phyloP scores from a whole-genome alignment of 2,113 vertebrate genomes.

The Pedetes capensis region DNA sequence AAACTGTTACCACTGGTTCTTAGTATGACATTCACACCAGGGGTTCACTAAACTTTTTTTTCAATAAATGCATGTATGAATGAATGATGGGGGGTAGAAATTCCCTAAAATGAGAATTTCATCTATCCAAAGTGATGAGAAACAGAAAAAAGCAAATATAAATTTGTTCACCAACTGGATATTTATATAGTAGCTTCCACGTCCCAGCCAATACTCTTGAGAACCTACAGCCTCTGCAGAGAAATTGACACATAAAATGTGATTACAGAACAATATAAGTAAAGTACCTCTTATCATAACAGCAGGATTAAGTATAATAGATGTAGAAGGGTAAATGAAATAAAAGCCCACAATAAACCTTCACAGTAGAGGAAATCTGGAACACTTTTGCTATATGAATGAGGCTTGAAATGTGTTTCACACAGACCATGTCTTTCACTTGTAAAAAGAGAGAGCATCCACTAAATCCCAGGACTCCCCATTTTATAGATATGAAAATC shows the following conservation, averaged over 20 bases:
- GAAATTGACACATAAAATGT: slow-evolving; percentile 20
- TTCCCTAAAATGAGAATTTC: slow-evolving; percentile 28
- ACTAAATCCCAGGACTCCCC: neutral
- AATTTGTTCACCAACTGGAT: slow-evolving; percentile 27
- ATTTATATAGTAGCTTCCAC: slow-evolving; percentile 54
- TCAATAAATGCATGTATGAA: neutral
- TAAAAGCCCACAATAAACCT: neutral
- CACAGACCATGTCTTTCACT: neutral
- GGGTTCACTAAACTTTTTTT: slow-evolving; percentile 11
- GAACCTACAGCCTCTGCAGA: slow-evolving; percentile 12
- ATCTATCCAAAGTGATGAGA: slow-evolving; percentile 30
- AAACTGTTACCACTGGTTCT: slow-evolving; percentile 31
- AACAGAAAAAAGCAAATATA: slow-evolving; percentile 54
- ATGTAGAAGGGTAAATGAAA: neutral
- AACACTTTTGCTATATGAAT: neutral
- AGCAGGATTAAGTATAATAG: slow-evolving; percentile 12
- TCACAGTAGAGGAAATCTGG: neutral
- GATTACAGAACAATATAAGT: neutral
- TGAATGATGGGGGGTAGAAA: slow-evolving; percentile 28
- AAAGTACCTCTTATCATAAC: neutral
- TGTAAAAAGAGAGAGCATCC: neutral
- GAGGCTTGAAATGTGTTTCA: slow-evolving; percentile 2
- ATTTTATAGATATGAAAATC: slow-evolving; percentile 29
- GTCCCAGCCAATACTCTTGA: slow-evolving; percentile 41
- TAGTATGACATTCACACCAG: slow-evolving; percentile 15